phyloP scores from a whole-genome alignment of 2,113 vertebrate species.

The Cygnus buccinator region DNA sequence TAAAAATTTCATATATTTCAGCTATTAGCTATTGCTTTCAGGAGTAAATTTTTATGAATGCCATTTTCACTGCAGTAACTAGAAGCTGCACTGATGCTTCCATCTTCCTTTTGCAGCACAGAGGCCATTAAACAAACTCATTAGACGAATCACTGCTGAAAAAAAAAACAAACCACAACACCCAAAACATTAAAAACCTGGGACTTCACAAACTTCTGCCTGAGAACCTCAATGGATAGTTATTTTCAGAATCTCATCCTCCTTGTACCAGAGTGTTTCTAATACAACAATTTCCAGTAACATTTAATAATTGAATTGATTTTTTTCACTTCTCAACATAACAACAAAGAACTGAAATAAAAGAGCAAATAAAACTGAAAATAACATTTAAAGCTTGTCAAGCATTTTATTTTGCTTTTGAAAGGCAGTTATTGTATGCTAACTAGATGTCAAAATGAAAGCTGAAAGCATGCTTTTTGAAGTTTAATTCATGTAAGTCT shows the following conservation, averaged over 20 bases:
- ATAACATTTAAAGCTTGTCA: slow-evolving; percentile 66
- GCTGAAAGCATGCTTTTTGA: slow-evolving; percentile 65
- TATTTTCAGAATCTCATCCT: slow-evolving; percentile 11
- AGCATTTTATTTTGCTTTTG: slow-evolving; percentile 70
- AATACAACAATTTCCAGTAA: slow-evolving; percentile 27
- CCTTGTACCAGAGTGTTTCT: not conserved
- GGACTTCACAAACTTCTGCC: not conserved
- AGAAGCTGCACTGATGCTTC: accelerated
- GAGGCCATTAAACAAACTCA: not conserved
- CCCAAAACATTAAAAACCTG: not conserved
- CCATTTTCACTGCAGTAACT: not conserved
- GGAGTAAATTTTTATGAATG: not conserved
- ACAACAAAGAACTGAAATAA: slow-evolving; percentile 58
- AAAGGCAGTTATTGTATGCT: slow-evolving; percentile 72
- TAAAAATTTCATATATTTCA: not conserved
- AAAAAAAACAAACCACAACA: not conserved
- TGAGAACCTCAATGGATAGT: slow-evolving; percentile 6
- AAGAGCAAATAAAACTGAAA: slow-evolving; percentile 66
- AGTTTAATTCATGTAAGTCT: slow-evolving; percentile 63
- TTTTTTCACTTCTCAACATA: slow-evolving; percentile 48
- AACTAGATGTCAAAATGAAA: slow-evolving; percentile 64
- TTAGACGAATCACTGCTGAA: not conserved
- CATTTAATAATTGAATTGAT: slow-evolving; percentile 55
- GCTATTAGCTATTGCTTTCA: not conserved
- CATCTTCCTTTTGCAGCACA: accelerated